Evolutionary conservation across 2,113 vertebrate genomes (phyloP), one percentile per base, ranked within the genome.

Genomic region (Phyllostomus hastatus): DNA sequence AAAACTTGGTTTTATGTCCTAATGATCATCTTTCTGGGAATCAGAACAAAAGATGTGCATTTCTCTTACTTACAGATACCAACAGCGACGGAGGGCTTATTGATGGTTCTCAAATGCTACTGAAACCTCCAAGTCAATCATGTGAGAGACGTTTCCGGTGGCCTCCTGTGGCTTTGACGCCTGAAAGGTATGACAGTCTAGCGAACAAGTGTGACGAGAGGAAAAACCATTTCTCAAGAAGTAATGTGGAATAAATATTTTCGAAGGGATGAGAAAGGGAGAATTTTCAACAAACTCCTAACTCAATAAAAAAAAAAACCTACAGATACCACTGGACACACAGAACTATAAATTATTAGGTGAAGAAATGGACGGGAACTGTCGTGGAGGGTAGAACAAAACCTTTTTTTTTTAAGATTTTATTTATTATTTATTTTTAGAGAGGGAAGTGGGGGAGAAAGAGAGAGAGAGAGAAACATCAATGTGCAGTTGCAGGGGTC

Each of bases 51-150:
- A 48, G n/a, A 48, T n/a, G 4, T 26, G 2, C 72, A 52, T 57
- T 38, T 80, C 2, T 94, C 10, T 88, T 54, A 70, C 5, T 20
- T 85, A 33, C 38, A 66, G 9, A 46, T 35, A 46, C 38, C 6
- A 86, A 28, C 2, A 69, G 8, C 88, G 33, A 54, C 50, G 9
- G 2, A 64, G 17, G 67, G 61, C 69, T 76, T 88, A 46, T 35
- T 88, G 92, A 69, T 59, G 11, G 57, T 73, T 96, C 38, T 87
- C 72, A 82, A 91, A 59, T 52, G 33, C 46, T 91, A 66, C n/a
- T 2, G 76, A 61, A 61, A 54, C 7, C 19, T 20, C 17, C 22
- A 24, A 33, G 5, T 33, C 15, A 69, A 48, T 19, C 33, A 28
- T 4, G 1, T 41, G 54, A 20, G 1, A 28, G 38, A 14, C 4